phyloP scores from a whole-genome alignment of 1,140 invertebrate genomes.

The Platyura marginata region DNA sequence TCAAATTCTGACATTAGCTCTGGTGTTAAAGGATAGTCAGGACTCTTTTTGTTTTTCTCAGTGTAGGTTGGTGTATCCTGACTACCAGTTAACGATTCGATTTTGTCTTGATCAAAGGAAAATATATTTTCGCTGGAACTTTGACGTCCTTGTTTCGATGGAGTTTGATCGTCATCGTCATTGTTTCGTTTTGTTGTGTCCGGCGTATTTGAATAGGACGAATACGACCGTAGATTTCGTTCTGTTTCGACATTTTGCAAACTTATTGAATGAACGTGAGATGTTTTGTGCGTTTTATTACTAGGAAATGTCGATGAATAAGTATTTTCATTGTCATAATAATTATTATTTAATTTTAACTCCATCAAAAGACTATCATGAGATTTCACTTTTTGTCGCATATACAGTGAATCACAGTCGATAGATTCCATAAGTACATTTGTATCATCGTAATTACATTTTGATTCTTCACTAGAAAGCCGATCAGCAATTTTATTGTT shows the following conservation, averaged over 20 bases:
- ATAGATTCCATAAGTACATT: constrained; percentile 11
- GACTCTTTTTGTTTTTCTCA: constrained; percentile 19
- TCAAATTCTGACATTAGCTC: constrained; percentile 39
- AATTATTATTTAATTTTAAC: constrained; percentile 33
- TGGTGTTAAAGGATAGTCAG: constrained; percentile 22
- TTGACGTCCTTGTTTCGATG: constrained; percentile 17
- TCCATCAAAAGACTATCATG: constrained; percentile 35
- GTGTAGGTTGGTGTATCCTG: constrained; percentile 25
- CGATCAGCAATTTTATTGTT: constrained; percentile 26
- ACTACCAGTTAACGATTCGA: constrained; percentile 41
- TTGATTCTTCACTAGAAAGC: constrained; percentile 43
- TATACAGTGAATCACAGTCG: constrained; percentile 12
- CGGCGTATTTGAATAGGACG: not conserved
- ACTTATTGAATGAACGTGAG: constrained; percentile 40
- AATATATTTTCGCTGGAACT: constrained; percentile 40
- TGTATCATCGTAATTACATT: constrained; percentile 39
- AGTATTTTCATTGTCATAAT: constrained; percentile 40
- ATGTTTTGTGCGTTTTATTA: constrained; percentile 32
- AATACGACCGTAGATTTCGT: constrained; percentile 28
- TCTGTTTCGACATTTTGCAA: constrained; percentile 46
- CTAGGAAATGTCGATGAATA: constrained; percentile 39
- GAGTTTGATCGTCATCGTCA: constrained; percentile 11
- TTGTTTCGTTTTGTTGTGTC: constrained; percentile 17
- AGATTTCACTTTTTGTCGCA: constrained; percentile 26
- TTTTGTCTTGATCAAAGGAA: constrained; percentile 48